A percentile compares a stretch with the other conserved stretches of the same genome.
Conservation (phyloP, 2,113 vertebrate species). For the Zosterops hypoxanthus region DNA sequence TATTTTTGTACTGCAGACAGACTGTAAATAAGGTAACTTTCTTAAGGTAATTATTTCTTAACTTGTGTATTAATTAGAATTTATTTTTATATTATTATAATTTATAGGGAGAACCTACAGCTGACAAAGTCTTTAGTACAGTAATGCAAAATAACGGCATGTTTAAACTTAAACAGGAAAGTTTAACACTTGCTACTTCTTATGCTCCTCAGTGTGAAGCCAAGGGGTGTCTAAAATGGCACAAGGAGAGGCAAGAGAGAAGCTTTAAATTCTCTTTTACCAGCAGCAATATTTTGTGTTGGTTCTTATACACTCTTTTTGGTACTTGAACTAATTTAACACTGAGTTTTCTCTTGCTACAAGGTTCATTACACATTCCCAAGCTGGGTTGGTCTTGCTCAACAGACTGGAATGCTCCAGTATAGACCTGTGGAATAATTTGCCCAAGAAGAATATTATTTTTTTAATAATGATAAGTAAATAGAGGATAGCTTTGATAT, state of each 20-base stretch:
- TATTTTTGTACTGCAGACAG: not conserved
- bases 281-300: not conserved
- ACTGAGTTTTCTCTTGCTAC: not conserved
- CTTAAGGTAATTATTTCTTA: not conserved
- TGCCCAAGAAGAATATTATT: not conserved
- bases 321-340: not conserved
- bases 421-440: not conserved
- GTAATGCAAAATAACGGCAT: not conserved
- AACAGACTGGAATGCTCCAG: not conserved
- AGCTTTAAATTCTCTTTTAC: not conserved
- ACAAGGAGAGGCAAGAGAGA: not conserved
- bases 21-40: not conserved
- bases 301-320: not conserved
- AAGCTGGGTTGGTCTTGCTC: not conserved
- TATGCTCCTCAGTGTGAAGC: not conserved
- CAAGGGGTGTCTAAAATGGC: not conserved
- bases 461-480: not conserved
- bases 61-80: not conserved
- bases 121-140: not conserved
- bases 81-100: not conserved
- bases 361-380: not conserved
- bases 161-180: not conserved
- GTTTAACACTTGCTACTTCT: not conserved
- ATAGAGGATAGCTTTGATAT: not conserved
- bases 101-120: not conserved